Conservation (phyloP, 2,113 vertebrate species). For the Forbesichthys papilliferus region DNA sequence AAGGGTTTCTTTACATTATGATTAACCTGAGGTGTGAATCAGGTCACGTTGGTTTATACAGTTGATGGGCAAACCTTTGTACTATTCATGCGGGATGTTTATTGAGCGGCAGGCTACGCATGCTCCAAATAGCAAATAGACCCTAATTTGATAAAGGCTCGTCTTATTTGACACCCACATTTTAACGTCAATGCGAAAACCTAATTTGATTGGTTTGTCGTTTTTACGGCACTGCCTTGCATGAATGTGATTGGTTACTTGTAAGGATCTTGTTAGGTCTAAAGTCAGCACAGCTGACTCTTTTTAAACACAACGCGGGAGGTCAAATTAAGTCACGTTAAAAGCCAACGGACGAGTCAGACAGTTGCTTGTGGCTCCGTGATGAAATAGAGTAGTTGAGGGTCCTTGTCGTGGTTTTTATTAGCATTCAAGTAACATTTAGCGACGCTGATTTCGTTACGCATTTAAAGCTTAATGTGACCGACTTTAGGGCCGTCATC, state of each 20-base stretch:
- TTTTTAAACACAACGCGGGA: conserved; percentile 47
- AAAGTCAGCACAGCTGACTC: conserved; percentile 64
- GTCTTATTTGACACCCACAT: background rate
- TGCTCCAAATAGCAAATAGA: background rate
- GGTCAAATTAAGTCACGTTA: conserved; percentile 22
- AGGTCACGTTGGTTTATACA: conserved; percentile 17
- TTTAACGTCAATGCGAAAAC: conserved; percentile 2
- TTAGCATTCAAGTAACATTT: background rate
- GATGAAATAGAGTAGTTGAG: background rate
- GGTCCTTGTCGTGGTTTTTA: background rate
- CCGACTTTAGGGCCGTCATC: background rate
- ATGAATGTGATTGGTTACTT: conserved; percentile 42
- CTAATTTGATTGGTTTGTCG: background rate
- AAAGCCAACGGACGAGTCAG: background rate
- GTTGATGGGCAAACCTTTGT: conserved; percentile 3
- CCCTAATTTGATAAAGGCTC: conserved; percentile 19
- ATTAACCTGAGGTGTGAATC: conserved; percentile 48
- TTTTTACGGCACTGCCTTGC: background rate
- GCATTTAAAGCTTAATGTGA: background rate
- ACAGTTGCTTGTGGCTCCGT: background rate
- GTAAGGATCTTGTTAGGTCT: conserved; percentile 29
- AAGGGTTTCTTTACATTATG: conserved; percentile 1
- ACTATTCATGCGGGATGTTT: conserved; percentile 39
- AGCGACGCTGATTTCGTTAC: background rate
- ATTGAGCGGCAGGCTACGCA: conserved; percentile 34